Base-by-base conservation (phyloP, 2,113 vertebrate genomes). In the Thryonomys swinderianus region DNA sequence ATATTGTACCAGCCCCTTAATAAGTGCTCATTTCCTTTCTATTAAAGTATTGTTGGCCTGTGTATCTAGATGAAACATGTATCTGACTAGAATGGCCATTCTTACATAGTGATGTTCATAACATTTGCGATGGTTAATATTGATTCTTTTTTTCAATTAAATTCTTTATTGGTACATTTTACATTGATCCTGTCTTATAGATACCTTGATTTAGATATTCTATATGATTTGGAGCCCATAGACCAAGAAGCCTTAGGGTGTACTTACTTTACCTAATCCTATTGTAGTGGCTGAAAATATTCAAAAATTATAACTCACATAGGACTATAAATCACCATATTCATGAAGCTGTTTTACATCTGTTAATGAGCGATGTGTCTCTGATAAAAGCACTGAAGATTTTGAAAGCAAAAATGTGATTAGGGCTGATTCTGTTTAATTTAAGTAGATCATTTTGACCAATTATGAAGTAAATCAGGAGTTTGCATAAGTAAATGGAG, bases 351-450 rank as follows among this genome's bases (percentile, higher is more conserved):
- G 66, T 55, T 90, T 66, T 81, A 73, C 0, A 62, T 67, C 23
- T n/a, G 8, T 93, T 90, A 45, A 5, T 85, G 40, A 85, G 1
- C 55, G 87, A 18, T 59, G 9, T 55, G 5, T 59, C 86, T 80
- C 1, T 88, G 25, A 83, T 57, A 57, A 92, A 90, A 95, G 94
- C 79, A n/a, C 62, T 93, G 16, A 92, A 85, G 57, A 73, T 89
- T 94, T 88, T 42, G 32, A 92, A 88, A 85, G 30, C 32, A 30
- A 80, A 94, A 57, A 1, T 48, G 11, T 37, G 48, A 84, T 85
- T 90, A 53, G 11, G 90, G 20, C 82, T 82, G 16, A 90, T 78
- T 93, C 69, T 53, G 71, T 11, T 88, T 94, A 3, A 57, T 89
- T 74, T 89, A 20, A 93, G 66, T 48, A 48, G 12, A 20, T 67